These are phyloP conservation scores for Porphyrio hochstetteri DNA, from an alignment of 2,113 vertebrate genomes.

Conservation along the genomic window DNA sequence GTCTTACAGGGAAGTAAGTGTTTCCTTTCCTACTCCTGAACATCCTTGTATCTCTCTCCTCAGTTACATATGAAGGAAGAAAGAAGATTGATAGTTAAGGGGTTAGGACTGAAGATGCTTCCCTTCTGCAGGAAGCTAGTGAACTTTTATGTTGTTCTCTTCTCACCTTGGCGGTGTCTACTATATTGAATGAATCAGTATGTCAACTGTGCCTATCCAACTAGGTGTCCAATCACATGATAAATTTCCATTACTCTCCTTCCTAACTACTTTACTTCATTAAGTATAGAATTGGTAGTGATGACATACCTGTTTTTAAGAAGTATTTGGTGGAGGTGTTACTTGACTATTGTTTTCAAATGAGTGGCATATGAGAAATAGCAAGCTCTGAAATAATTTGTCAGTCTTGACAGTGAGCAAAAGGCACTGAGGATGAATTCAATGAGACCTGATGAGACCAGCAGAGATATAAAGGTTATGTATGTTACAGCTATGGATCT, in stretches of 20 bases:
- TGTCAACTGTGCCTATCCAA: neutral
- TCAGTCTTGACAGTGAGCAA: neutral
- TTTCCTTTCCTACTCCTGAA: neutral
- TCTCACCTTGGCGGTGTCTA: neutral
- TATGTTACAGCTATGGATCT: neutral
- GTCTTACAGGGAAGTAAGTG: neutral
- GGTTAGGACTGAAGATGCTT: neutral
- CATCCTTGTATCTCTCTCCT: neutral
- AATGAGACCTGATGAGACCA: neutral
- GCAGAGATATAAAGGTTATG: neutral
- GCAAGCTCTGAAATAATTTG: neutral
- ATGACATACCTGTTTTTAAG: neutral
- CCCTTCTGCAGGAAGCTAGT: neutral
- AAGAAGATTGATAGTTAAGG: neutral
- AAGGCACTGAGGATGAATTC: neutral
- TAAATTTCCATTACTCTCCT: neutral
- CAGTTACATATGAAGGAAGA: neutral
- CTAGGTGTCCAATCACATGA: neutral
- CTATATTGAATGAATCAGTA: neutral
- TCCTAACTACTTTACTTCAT: neutral
- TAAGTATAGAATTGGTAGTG: neutral
- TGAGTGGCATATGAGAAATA: neutral
- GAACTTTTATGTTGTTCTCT: neutral
- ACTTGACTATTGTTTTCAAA: neutral
- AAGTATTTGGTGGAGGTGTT: neutral